phyloP scores from a whole-genome alignment of 2,888 invertebrate genomes.

The Cheilosia variabilis region DNA sequence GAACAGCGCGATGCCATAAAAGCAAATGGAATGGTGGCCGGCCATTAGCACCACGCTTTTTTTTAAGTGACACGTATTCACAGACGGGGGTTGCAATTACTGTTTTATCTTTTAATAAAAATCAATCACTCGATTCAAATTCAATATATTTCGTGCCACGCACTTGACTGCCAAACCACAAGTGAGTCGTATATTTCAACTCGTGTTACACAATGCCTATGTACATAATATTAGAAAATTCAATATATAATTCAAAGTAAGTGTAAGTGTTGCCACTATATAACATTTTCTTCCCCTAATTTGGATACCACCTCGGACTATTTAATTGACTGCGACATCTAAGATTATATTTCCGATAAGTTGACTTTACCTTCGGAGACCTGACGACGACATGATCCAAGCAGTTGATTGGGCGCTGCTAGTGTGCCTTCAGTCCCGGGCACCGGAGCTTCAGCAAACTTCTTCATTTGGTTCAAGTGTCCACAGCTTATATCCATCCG shows the following conservation, averaged over 20 bases:
- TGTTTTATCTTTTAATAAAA: neutral
- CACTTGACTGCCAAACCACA: neutral
- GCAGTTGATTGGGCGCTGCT: neutral
- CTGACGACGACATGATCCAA: conserved; percentile 5
- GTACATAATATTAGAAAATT: neutral
- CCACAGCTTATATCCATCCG: neutral
- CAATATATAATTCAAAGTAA: neutral
- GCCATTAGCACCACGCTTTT: too few species aligned
- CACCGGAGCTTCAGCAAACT: neutral
- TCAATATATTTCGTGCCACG: neutral
- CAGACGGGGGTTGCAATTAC: too few species aligned
- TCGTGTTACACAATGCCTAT: neutral
- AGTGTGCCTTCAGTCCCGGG: neutral
- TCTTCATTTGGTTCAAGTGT: conserved; percentile 5
- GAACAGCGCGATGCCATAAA: too few species aligned
- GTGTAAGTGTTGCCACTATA: conserved; percentile 8
- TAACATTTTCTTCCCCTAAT: neutral
- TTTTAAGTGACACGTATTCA: too few species aligned
- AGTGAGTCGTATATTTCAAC: neutral
- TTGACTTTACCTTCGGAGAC: neutral
- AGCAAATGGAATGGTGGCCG: too few species aligned
- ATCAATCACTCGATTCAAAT: neutral
- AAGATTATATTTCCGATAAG: neutral
- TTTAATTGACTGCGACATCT: conserved; percentile 3
- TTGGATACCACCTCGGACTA: neutral